Base-by-base conservation (phyloP, 2,888 invertebrate genomes). In the Pristionchus maxplancki region DNA sequence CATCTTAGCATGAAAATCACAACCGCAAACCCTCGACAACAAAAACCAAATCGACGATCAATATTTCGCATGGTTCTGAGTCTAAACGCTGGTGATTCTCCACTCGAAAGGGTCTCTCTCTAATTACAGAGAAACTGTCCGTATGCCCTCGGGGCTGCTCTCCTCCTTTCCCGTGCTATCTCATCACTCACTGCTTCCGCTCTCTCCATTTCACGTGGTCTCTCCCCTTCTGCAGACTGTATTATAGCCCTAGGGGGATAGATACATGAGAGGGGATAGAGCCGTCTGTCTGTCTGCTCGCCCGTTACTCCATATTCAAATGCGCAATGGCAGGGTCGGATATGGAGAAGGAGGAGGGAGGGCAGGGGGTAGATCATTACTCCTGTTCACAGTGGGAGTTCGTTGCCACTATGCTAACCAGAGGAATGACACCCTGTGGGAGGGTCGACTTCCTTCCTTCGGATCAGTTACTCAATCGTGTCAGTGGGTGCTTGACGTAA, bases 241-340 rank as follows among this genome's bases (percentile, higher is more conserved):
- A n/a, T 34, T 31, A 11, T 53, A 24, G 81, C 28, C 50, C 53
- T 58, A 17, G 53, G 31, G 58, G 78, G 17, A 40, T 24, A 28
- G 40, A 40, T 78, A 48, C 78, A 78, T 78, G 44, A 78, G 78
- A 48, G 28, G 71, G 71, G 44, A 13, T 37, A 20, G 1, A 40
- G 4, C 82, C 82, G 82, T 83, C 82, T 83, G 82, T 83, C 82
- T 83, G 50, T 58, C 82, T 50, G 44, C 64, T 64, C 15, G 11
- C 78, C 78, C 40, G 44, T 78, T 78, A 78, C 37, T 53, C 53
- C 82, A 83, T 83, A 83, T 83, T 83, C 82, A 83, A 83, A 83
- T 83, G 82, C 82, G 82, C 82, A 83, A 83, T 83, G 82, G 82
- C 82, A 83, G 82, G 48, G 78, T 34, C 13, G 34, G 78, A 78